A percentile compares a stretch with the other conserved stretches of the same genome.
phyloP scores from a whole-genome alignment of 2,797 vertebrate species.

The Tapera naevia region DNA sequence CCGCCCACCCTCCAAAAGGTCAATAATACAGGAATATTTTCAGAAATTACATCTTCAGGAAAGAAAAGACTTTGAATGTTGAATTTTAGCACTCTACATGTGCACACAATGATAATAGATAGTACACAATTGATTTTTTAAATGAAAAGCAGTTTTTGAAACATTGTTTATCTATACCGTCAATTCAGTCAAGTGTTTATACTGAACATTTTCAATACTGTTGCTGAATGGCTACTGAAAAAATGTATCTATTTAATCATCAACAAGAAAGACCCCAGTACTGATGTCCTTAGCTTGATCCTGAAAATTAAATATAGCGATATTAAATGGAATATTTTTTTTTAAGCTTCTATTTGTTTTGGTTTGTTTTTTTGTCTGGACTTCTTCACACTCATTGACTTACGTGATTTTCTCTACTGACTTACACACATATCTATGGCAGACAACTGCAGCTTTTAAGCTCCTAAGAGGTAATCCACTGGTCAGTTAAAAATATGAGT shows the following conservation, averaged over 20 bases:
- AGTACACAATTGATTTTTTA: not conserved
- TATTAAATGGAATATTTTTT: not conserved
- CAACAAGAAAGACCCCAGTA: not conserved
- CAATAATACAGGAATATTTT: not conserved
- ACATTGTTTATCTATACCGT: not conserved
- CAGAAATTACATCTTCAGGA: not conserved
- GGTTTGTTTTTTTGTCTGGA: not conserved
- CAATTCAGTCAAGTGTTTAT: not conserved
- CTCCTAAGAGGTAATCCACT: not conserved
- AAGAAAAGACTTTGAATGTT: not conserved
- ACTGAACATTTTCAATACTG: not conserved
- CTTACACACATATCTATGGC: not conserved
- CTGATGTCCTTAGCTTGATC: not conserved
- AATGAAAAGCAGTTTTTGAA: not conserved
- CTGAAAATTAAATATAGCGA: not conserved
- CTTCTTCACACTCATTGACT: not conserved
- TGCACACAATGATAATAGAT: not conserved
- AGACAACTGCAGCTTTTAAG: not conserved
- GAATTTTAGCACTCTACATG: not conserved
- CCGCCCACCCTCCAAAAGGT: not conserved
- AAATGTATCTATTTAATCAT: not conserved
- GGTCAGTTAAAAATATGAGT: not conserved
- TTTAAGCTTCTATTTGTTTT: not conserved
- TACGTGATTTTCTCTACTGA: not conserved
- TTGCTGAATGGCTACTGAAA: not conserved